These are phyloP conservation scores for Typhlichthys subterraneus DNA, from an alignment of 2,797 vertebrate species.

Conservation along the genomic window DNA sequence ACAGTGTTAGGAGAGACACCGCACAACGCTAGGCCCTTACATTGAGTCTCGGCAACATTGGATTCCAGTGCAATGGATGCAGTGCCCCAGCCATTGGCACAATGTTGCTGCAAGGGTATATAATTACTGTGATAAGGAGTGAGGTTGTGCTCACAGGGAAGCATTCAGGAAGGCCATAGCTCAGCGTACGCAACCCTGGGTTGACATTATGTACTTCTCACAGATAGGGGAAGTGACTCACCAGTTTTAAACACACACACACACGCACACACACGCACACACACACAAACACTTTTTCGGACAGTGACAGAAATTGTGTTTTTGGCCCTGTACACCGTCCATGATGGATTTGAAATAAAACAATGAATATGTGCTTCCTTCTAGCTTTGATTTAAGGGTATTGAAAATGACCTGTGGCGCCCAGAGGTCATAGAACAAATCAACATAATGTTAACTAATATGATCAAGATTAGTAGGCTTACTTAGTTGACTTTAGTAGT, in stretches of 20 bases:
- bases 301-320: no score
- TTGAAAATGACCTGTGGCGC: no score
- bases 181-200: slow-evolving; percentile 31
- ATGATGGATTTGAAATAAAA: no score
- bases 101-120: slow-evolving; percentile 59
- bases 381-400: no score
- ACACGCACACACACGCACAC: no score
- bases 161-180: slow-evolving; percentile 18
- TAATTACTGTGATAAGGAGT: slow-evolving; percentile 53
- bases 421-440: no score
- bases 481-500: no score
- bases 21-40: slow-evolving; percentile 38
- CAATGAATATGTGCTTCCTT: no score
- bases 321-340: no score
- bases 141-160: slow-evolving; percentile 12
- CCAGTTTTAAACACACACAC: slow-evolving; percentile 2
- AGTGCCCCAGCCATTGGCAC: slow-evolving; percentile 32
- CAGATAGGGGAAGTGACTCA: slow-evolving; percentile 1
- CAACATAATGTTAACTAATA: no score
- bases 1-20: slow-evolving; percentile 45
- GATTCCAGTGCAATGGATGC: slow-evolving; percentile 46
- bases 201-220: slow-evolving; percentile 9
- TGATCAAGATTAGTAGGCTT: no score
- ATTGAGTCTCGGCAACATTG: slow-evolving; percentile 43
- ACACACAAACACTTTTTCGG: no score